phyloP scores from a whole-genome alignment of 2,797 vertebrate species.

The Anomalospiza imberbis region DNA sequence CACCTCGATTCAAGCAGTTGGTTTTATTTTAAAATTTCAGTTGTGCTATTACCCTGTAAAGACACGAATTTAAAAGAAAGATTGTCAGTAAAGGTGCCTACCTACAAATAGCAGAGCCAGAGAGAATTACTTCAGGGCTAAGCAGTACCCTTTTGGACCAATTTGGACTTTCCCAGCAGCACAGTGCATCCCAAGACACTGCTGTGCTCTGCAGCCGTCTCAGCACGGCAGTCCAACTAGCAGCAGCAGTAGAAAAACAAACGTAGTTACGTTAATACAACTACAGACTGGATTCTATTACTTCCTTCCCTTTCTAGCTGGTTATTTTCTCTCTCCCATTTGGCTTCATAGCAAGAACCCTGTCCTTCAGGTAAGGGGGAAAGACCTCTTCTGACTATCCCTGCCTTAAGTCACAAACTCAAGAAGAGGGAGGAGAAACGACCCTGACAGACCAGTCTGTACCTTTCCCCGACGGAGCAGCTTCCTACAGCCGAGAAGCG shows the following conservation, averaged over 20 bases:
- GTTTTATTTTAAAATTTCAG: neutral
- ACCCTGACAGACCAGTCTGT: no score
- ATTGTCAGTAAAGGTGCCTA: neutral
- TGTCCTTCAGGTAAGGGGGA: neutral
- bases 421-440: neutral
- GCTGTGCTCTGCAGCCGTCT: neutral
- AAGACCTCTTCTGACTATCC: neutral
- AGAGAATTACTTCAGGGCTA: neutral
- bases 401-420: neutral
- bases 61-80: neutral
- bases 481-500: no score
- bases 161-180: neutral
- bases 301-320: neutral
- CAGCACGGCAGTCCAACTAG: neutral
- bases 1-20: neutral
- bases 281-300: neutral
- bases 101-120: neutral
- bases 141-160: no score
- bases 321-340: neutral
- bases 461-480: no score
- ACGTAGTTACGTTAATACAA: fast-evolving
- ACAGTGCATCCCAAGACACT: neutral
- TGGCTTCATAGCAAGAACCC: neutral
- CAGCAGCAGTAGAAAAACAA: neutral
- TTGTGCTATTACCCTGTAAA: neutral